Evolutionary conservation across 2,113 vertebrate species (phyloP).

Genomic region (Clinocottus analis): DNA sequence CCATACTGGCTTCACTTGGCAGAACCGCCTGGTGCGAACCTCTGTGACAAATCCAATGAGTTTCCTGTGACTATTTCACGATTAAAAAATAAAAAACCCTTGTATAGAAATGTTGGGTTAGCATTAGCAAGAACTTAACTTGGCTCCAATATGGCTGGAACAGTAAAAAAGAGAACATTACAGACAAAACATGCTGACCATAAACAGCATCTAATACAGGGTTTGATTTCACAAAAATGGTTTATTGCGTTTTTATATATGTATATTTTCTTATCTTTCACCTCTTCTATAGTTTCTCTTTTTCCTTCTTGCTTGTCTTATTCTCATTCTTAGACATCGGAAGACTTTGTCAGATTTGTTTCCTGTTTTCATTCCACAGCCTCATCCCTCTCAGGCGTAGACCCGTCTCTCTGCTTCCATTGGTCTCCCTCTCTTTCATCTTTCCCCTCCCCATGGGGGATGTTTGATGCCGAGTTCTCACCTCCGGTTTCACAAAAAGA

Average conservation of each 20-base stretch:
- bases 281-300: not conserved
- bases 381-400: not conserved
- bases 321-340: not conserved
- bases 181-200: not conserved
- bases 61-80: no score
- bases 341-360: conserved; percentile 3
- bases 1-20: no score
- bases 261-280: not conserved
- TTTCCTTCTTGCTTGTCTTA: not conserved
- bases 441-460: conserved; percentile 18
- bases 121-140: no score
- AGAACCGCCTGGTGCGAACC: no score
- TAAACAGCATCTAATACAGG: not conserved
- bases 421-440: not conserved
- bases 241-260: not conserved
- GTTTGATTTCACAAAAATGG: not conserved
- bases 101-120: no score
- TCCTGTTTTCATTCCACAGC: no score
- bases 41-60: no score
- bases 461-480: conserved; percentile 50
- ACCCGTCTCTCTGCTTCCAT: not conserved
- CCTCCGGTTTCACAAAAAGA: conserved; percentile 33
- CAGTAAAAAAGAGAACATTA: not conserved
- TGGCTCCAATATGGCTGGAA: no score
- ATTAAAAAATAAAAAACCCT: no score